Base-by-base conservation (phyloP, 2,888 invertebrate genomes). In the Piscicola geometra region DNA sequence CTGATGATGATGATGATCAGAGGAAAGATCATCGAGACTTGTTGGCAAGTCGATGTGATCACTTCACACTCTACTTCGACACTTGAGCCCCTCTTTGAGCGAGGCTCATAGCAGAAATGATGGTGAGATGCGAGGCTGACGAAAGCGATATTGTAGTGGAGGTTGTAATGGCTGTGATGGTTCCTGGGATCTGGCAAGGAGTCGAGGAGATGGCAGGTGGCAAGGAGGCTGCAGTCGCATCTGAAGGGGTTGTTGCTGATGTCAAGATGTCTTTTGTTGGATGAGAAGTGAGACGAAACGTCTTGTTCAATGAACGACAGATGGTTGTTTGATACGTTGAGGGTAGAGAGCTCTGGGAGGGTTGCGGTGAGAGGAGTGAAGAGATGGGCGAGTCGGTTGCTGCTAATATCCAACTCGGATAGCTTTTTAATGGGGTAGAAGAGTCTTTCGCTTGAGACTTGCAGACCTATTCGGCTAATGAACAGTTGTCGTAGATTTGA, bases 121-220 rank as follows among this genome's bases (percentile, higher is more conserved):
- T n/a, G 21, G 5, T 56, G 60, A 3, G 60, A 5, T 5, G 25
- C 60, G 3, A 56, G 60, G n/a, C 60, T 56, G n/a, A 56, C 60
- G n/a, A 56, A 21, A n/a, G 5, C 21, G n/a, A 56, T 18, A 5
- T 56, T n/a, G 25, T 56, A n/a, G 21, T 15, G 21, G 25, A n/a
- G n/a, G 60, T 21, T 56, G 60, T 25, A 25, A 5, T 25, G 60
- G 25, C 15, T 5, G 60, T 56, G 25, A 25, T 5, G 3, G 60
- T 21, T 18, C 5, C 25, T 18, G 60, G 9, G 60, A n/a, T 21
- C 25, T 21, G 5, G n/a, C 3, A n/a, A 18, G 5, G 60, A 56
- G 21, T 56, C 25, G 60, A 56, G n/a, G 25, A 18, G n/a, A n/a
- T 56, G 60, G 60, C 60, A 56, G n/a, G 60, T 25, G 60, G 60